Conservation (phyloP, 2,888 invertebrate species). For the Neuroscelio doddi region DNA sequence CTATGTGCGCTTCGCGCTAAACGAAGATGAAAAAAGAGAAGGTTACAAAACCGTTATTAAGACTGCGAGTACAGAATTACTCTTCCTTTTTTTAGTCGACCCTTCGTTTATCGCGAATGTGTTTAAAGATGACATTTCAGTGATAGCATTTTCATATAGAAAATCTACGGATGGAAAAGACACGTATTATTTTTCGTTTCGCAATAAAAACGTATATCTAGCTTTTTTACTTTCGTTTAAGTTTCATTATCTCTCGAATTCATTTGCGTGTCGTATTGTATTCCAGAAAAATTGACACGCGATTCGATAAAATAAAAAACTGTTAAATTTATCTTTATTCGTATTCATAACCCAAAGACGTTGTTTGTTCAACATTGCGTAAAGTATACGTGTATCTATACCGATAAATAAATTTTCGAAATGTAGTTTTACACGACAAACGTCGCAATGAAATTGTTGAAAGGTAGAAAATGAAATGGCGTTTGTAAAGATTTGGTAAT, state of each 20-base stretch:
- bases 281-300: constrained; percentile 22
- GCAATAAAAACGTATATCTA: constrained; percentile 34
- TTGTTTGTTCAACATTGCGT: neutral
- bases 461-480: neutral
- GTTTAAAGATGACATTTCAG: constrained; percentile 27
- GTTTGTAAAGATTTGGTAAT: too few relatives aligned
- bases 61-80: too few relatives aligned
- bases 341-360: too few relatives aligned
- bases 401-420: too few relatives aligned
- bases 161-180: constrained; percentile 48
- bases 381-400: too few relatives aligned
- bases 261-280: constrained; percentile 32
- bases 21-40: constrained; percentile 19
- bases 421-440: neutral
- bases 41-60: too few relatives aligned
- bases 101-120: neutral
- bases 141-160: constrained; percentile 37
- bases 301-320: too few relatives aligned
- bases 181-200: constrained; percentile 39
- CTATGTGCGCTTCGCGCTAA: constrained; percentile 36
- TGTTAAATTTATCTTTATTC: too few relatives aligned
- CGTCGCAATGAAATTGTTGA: neutral
- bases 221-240: constrained; percentile 43
- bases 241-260: constrained; percentile 20
- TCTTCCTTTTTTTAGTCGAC: too few relatives aligned